A percentile compares a stretch with the other conserved stretches of the same genome.
phyloP scores from a whole-genome alignment of 2,113 vertebrate species.

The Phodopus roborovskii region DNA sequence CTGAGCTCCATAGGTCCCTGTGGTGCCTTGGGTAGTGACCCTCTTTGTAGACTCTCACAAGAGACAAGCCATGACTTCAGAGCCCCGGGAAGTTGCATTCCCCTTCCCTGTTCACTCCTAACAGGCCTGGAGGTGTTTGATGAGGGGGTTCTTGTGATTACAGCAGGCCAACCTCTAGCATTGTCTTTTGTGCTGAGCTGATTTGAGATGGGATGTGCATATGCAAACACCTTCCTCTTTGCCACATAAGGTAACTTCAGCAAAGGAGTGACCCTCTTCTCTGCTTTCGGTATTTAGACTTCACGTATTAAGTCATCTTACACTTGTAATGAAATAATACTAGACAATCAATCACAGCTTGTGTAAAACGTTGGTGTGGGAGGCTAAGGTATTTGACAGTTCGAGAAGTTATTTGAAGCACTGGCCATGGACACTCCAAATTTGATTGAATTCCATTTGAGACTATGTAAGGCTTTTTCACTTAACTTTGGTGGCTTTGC shows the following conservation, averaged over 20 bases:
- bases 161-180: neutral
- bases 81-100: neutral
- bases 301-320: neutral
- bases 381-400: neutral
- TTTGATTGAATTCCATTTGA: neutral
- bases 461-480: neutral
- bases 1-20: no score
- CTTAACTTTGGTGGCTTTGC: neutral
- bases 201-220: neutral
- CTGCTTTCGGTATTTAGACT: neutral
- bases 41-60: no score
- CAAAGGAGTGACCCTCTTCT: neutral
- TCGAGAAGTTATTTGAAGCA: neutral
- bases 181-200: no score
- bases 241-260: neutral
- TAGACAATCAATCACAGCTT: neutral
- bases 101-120: neutral
- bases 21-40: fast-evolving
- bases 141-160: neutral
- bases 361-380: neutral
- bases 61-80: neutral
- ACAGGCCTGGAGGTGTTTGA: neutral
- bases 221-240: neutral
- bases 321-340: neutral
- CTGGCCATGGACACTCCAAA: neutral